Conservation (phyloP, 2,113 vertebrate species). For the Amphilophus citrinellus region DNA sequence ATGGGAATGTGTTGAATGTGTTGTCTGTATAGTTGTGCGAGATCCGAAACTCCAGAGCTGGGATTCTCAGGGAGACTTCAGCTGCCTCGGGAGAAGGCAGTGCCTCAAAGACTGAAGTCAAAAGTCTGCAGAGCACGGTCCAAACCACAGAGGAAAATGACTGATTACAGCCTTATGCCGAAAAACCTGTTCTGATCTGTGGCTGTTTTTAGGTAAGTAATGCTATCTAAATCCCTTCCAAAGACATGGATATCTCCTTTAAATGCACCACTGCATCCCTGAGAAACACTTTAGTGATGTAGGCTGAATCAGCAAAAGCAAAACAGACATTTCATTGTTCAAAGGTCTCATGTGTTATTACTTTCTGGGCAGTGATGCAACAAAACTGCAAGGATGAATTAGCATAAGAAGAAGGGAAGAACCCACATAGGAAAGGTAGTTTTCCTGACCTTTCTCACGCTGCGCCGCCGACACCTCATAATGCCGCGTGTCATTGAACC, state of each 20-base stretch:
- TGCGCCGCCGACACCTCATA: not conserved
- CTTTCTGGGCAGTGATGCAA: not conserved
- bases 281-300: not conserved
- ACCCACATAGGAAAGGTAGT: not conserved
- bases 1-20: no score
- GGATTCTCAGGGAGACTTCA: not conserved
- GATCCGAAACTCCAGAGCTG: not conserved
- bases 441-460: conserved; percentile 46
- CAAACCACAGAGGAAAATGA: conserved; percentile 9
- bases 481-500: conserved; percentile 26
- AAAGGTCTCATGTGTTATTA: conserved; percentile 3
- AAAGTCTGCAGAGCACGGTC: not conserved
- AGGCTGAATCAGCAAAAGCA: not conserved
- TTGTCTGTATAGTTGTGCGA: no score
- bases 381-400: not conserved
- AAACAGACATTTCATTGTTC: conserved; percentile 11
- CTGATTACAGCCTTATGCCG: not conserved
- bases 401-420: not conserved
- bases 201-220: conserved; percentile 13
- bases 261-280: not conserved
- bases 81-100: not conserved
- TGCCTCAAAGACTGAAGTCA: not conserved
- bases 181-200: not conserved
- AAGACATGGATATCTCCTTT: conserved; percentile 5
- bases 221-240: not conserved